Evolutionary conservation across 1,140 invertebrate species (phyloP).

Genomic region (Solenopsis fugax): DNA sequence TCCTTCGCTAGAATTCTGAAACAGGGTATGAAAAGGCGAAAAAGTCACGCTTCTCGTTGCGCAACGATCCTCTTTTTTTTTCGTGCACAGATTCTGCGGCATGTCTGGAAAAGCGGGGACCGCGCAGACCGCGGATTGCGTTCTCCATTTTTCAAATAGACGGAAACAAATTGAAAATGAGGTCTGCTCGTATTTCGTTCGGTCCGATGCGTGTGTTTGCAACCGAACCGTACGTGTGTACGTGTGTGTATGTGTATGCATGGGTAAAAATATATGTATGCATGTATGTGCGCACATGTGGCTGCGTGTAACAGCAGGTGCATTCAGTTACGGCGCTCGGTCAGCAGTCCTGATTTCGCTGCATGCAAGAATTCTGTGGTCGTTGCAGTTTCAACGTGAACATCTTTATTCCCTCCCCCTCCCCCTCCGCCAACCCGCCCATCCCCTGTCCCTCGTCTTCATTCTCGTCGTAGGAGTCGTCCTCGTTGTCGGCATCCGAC

Average conservation of each 20-base stretch:
- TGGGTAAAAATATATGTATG: neutral
- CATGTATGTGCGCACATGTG: neutral
- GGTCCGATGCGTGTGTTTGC: conserved; percentile 27
- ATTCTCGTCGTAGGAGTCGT: conserved; percentile 43
- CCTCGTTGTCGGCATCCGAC: conserved; percentile 38
- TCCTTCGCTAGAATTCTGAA: neutral
- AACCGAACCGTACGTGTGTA: neutral
- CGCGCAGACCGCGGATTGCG: conserved; percentile 12
- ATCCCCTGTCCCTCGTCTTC: neutral
- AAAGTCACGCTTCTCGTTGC: conserved; percentile 1
- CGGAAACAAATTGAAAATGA: conserved; percentile 74
- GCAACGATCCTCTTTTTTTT: conserved; percentile 11
- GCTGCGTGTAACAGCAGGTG: conserved; percentile 50
- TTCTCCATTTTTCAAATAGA: conserved; percentile 70
- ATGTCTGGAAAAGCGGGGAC: conserved; percentile 16
- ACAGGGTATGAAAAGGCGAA: neutral
- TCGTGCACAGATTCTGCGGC: conserved; percentile 56
- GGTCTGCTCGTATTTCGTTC: conserved; percentile 46
- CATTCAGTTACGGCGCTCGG: conserved; percentile 75
- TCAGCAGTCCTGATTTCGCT: conserved; percentile 79
- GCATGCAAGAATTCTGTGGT: conserved; percentile 79
- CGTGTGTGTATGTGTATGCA: neutral
- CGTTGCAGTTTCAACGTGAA: conserved; percentile 77
- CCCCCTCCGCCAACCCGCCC: conserved; percentile 9
- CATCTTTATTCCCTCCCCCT: conserved; percentile 71